These are phyloP conservation scores for Macrobrachium nipponense DNA, from an alignment of 1,140 invertebrate genomes.

Conservation along the genomic window DNA sequence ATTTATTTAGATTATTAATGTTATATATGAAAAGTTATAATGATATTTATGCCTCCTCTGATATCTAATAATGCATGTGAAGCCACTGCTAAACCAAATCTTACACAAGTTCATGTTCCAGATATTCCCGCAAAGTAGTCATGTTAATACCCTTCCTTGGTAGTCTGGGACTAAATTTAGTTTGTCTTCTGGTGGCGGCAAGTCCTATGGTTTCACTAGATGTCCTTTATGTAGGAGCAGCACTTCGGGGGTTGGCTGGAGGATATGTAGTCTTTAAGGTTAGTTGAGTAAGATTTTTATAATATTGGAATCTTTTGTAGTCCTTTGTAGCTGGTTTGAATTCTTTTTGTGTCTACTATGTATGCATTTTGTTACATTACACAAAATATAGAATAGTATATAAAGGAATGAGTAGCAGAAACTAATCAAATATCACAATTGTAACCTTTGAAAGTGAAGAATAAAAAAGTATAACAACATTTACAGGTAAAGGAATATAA, in stretches of 20 bases:
- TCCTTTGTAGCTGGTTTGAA: background rate
- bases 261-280: constrained; percentile 41
- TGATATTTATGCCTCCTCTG: background rate
- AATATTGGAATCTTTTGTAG: background rate
- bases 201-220: background rate
- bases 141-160: constrained; percentile 38
- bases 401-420: no score
- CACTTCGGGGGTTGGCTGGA: constrained; percentile 1
- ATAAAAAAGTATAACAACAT: no score
- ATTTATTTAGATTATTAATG: no score
- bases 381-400: no score
- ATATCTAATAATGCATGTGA: background rate
- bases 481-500: no score
- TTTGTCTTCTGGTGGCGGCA: constrained; percentile 40
- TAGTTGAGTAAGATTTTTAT: background rate
- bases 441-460: no score
- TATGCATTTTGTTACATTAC: no score
- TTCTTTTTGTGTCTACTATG: background rate
- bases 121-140: constrained; percentile 38
- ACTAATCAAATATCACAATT: no score
- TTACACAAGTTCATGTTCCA: constrained; percentile 2
- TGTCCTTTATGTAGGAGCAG: constrained; percentile 18
- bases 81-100: background rate
- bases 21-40: no score
- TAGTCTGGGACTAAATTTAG: constrained; percentile 10